These are phyloP conservation scores for Microtus pennsylvanicus DNA, from an alignment of 2,113 vertebrate species.

Conservation along the genomic window DNA sequence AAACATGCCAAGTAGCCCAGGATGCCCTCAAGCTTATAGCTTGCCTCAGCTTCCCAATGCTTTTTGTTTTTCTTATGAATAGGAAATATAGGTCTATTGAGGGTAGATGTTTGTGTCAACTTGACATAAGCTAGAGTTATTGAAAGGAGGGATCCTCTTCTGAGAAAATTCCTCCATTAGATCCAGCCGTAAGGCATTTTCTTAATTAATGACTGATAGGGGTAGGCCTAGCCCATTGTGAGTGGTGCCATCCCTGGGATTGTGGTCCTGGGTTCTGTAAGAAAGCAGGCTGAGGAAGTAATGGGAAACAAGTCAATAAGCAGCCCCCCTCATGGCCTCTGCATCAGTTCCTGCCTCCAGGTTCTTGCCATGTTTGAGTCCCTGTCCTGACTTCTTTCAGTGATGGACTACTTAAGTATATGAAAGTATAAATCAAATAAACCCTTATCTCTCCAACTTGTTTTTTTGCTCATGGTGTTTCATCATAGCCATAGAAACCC, in stretches of 20 bases:
- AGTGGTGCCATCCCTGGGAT: neutral
- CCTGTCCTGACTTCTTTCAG: neutral
- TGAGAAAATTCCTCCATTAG: neutral
- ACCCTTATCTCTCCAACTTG: neutral
- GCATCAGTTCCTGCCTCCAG: neutral
- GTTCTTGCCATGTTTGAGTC: neutral
- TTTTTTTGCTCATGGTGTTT: neutral
- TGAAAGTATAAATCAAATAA: neutral
- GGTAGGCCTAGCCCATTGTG: neutral
- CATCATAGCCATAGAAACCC: neutral
- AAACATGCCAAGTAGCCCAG: too few species aligned
- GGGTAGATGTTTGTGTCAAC: neutral
- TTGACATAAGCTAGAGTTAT: neutral
- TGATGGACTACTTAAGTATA: neutral
- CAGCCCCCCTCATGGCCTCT: neutral
- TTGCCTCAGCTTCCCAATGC: neutral
- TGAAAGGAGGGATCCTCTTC: neutral
- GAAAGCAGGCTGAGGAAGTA: neutral
- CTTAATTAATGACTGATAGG: neutral
- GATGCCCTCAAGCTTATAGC: neutral
- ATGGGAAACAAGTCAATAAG: neutral
- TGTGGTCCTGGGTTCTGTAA: neutral
- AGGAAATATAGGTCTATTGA: neutral
- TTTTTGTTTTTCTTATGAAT: slow-evolving; percentile 15
- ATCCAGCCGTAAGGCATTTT: neutral